Evolutionary conservation across 2,113 vertebrate genomes (phyloP), one percentile per base, ranked within the genome.

Genomic region (Stomatorhinus ivindoensis): DNA sequence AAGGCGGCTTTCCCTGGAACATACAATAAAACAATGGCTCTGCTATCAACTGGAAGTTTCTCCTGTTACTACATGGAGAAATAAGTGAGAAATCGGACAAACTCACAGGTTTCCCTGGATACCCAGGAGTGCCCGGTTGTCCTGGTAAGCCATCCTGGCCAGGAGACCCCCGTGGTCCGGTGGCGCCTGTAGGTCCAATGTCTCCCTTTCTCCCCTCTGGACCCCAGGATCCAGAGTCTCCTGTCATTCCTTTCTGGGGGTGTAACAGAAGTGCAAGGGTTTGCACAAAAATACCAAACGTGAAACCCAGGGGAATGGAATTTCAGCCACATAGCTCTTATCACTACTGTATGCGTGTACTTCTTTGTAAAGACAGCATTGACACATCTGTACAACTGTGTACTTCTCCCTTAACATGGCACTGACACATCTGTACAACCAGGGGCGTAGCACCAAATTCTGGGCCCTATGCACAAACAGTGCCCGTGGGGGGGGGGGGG

Each of bases 51-150:
- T 19, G 35, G 4, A 39, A 3, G 11, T 76, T 19, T 76, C 27
- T 76, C 31, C 11, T 19, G 11, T 42, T 39, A 76, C 19, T 39
- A 17, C 73, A 6, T 6, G 13, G 31, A 5, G 31, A 17, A 19
- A 7, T 76, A 39, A 76, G 19, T 19, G 73, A 39, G 73, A 39
- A 76, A 42, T 8, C 19, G 4, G 31, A 17, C 4, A 39, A 39
- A 93, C 95, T 95, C 89, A 96, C 96, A 46, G 95, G 96, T 92
- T 96, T 96, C 21, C 96, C 96, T 19, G 95, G 95, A 92, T 93
- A 93, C 85, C 96, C 96, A 8, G 95, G 95, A 69, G 93, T 92
- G 0, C 96, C 96, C 0, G 95, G 94, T 87, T 94, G 94, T 21
- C 96, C 96, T 0, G 94, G 94, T 90, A 92, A 90, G 44, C 96